These are phyloP conservation scores for Poecile atricapillus DNA, from an alignment of 2,113 vertebrate species.

Conservation along the genomic window DNA sequence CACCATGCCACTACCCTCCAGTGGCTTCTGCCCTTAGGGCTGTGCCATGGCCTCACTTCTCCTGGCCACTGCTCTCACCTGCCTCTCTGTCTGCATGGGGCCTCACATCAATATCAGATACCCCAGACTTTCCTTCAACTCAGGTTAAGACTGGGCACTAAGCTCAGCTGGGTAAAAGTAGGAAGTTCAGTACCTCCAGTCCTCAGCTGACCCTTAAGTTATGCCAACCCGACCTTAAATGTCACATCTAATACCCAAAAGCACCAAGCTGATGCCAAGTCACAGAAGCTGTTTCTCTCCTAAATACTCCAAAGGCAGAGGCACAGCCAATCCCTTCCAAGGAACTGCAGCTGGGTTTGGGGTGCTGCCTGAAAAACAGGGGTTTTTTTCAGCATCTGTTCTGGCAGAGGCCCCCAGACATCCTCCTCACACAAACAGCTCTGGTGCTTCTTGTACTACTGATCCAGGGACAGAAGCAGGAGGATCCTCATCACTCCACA, in stretches of 20 bases:
- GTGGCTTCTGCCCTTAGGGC: background rate
- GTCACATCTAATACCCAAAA: background rate
- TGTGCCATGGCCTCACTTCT: rapidly evolving
- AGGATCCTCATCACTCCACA: background rate
- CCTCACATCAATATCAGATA: background rate
- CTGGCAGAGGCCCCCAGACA: background rate
- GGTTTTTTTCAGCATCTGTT: background rate
- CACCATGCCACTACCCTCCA: background rate
- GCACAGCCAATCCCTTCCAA: background rate
- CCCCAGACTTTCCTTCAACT: background rate
- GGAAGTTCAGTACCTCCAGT: background rate
- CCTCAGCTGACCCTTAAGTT: background rate
- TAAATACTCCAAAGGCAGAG: background rate
- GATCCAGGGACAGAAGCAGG: background rate
- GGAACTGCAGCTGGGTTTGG: background rate
- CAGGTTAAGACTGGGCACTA: background rate
- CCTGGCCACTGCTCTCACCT: background rate
- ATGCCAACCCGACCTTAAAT: background rate
- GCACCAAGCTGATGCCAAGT: background rate
- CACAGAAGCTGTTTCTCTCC: background rate
- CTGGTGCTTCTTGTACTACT: background rate
- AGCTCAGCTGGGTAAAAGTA: background rate
- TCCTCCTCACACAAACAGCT: background rate
- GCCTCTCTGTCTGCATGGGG: background rate
- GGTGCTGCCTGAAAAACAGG: background rate